Base-by-base conservation (phyloP, 2,888 invertebrate species). In the Lepidochrysops patricia region DNA sequence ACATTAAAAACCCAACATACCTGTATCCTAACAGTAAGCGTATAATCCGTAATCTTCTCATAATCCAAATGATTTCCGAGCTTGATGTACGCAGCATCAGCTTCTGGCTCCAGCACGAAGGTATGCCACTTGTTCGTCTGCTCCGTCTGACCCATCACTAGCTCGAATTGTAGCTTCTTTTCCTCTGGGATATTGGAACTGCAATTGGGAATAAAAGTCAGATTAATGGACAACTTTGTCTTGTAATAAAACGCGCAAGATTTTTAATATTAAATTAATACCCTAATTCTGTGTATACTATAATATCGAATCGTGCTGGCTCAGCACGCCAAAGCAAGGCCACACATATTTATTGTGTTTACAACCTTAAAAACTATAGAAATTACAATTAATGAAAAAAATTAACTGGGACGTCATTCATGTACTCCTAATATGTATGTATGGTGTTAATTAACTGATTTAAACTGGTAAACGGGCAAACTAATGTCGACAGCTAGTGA, bases 51-150 rank as follows among this genome's bases (percentile, higher is more conserved):
- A 58, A 95, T 95, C 65, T 93, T 93, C 83, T 97, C 97, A 75
- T 93, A 97, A 84, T 97, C 97, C 66, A 97, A 90, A 60, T 91
- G 90, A 72, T 94, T 93, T 23, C 93, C 94, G 57, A 97, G 90
- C 70, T 93, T 93, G 61, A 97, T 94, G 66, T 92, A 91, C 4
- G 95, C 96, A 1, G 90, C 90, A 64, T 93, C 92, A 15, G 92
- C 93, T 63, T 91, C 92, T 48, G 94, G 92, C 72, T 92, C 92
- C 63, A 92, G 74, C 7, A 93, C 91, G 72, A 94, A 96, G 0
- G 95, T 95, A 70, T 94, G 94, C 74, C 91, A 92, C 76, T 94
- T 94, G 74, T 97, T 97, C 0, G 96, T 96, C 80, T 96, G 96
- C 70, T 94, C 94, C 0, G 96, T 96, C 72, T 95, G 93, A 0